Percentiles rank a stretch among this genome's conserved stretches.
These are phyloP conservation scores for zebrafish (Danio rerio) DNA, from an alignment of 2,113 vertebrate species.

Conservation along the genomic window DNA sequence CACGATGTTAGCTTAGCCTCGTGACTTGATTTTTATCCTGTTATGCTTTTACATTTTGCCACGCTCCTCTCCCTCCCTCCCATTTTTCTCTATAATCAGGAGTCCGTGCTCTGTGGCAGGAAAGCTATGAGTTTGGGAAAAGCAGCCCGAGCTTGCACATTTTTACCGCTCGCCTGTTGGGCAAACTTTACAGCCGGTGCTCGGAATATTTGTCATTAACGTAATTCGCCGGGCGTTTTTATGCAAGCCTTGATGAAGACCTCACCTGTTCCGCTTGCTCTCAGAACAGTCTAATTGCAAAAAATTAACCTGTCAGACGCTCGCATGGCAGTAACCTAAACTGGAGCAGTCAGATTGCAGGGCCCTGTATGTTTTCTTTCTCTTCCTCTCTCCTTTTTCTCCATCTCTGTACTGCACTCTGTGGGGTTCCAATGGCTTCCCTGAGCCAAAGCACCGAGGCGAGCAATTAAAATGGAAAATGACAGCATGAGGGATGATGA, in stretches of 20 bases:
- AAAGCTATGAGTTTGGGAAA: constrained; percentile 5
- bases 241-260: constrained; percentile 45
- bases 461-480: constrained; percentile 76
- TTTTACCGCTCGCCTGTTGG: constrained; percentile 30
- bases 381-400: constrained; percentile 56
- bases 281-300: constrained; percentile 80
- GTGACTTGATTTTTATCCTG: constrained; percentile 45
- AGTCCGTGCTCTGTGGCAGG: constrained; percentile 16
- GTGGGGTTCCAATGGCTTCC: constrained; percentile 65
- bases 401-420: constrained; percentile 59
- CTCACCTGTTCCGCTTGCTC: constrained; percentile 77
- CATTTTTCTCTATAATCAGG: constrained; percentile 45
- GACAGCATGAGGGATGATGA: constrained; percentile 87
- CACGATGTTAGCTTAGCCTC: constrained; percentile 20
- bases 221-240: constrained; percentile 49
- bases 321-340: constrained; percentile 66
- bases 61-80: background rate
- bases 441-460: constrained; percentile 65
- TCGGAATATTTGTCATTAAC: constrained; percentile 55
- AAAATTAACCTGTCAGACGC: constrained; percentile 74
- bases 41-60: constrained; percentile 37
- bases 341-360: constrained; percentile 56
- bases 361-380: constrained; percentile 66
- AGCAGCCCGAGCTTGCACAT: background rate
- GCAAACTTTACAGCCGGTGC: constrained; percentile 48